phyloP scores from a whole-genome alignment of 2,888 invertebrate species.

The Drosophila ustulata region DNA sequence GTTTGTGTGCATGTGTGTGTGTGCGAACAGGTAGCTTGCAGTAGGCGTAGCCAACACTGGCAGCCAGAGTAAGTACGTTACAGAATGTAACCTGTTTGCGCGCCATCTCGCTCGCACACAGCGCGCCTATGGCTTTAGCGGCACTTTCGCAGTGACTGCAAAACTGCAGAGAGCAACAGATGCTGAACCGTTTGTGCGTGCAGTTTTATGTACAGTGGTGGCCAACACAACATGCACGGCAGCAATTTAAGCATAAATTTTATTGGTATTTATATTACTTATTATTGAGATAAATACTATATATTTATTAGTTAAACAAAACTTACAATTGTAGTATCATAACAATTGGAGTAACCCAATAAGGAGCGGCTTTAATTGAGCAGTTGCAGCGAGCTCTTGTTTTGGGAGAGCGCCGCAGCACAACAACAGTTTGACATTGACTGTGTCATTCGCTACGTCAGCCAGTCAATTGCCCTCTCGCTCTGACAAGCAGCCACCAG shows the following conservation, averaged over 20 bases:
- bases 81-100: conserved; percentile 74
- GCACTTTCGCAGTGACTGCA: conserved; percentile 22
- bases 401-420: conserved; percentile 10
- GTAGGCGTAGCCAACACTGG: conserved; percentile 64
- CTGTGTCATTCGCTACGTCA: conserved; percentile 4
- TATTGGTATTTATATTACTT: background rate
- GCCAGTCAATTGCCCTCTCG: conserved; percentile 40
- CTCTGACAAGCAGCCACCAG: conserved; percentile 25
- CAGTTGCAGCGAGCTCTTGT: conserved; percentile 30
- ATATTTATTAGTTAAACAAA: background rate
- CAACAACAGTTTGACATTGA: conserved; percentile 40
- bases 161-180: conserved; percentile 62
- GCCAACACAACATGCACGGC: conserved; percentile 6
- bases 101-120: conserved; percentile 51
- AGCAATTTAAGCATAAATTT: background rate
- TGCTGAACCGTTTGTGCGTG: conserved; percentile 21
- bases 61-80: conserved; percentile 30
- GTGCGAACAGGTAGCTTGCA: conserved; percentile 64
- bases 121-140: conserved; percentile 13
- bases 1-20: conserved; percentile 16
- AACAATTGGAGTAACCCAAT: background rate
- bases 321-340: background rate
- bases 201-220: conserved; percentile 28
- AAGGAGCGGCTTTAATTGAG: conserved; percentile 34
- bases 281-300: background rate